Evolutionary conservation across 1,140 invertebrate species (phyloP).

Genomic region (Ceratosolen fusciceps): DNA sequence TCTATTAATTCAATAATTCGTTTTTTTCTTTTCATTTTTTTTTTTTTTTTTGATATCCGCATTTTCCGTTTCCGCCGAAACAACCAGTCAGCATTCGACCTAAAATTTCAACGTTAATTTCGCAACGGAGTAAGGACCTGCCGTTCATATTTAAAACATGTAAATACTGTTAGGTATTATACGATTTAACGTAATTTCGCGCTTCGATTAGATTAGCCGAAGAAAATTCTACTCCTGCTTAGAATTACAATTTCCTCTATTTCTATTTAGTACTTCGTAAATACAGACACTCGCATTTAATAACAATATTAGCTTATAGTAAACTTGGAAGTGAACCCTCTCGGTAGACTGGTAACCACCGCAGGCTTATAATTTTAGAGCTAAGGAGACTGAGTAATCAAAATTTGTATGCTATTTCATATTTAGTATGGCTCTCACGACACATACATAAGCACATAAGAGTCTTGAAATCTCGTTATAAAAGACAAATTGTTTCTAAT

Average conservation of each 20-base stretch:
- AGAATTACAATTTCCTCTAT: neutral
- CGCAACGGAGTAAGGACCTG: no score
- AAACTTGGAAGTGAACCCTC: neutral
- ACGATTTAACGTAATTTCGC: no score
- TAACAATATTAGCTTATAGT: neutral
- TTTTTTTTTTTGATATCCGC: no score
- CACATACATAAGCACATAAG: neutral
- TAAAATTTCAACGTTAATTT: no score
- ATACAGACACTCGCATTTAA: conserved; percentile 3
- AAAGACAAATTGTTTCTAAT: no score
- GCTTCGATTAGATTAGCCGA: no score
- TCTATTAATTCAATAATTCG: no score
- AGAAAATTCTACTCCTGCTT: neutral
- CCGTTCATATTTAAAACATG: no score
- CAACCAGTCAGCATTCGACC: no score
- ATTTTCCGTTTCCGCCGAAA: no score
- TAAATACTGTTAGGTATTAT: no score
- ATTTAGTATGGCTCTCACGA: neutral
- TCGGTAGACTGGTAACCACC: neutral
- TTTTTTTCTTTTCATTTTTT: no score
- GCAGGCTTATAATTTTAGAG: conserved; percentile 2
- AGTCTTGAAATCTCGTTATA: neutral
- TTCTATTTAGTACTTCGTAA: neutral
- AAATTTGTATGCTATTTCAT: conserved; percentile 7
- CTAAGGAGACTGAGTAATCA: conserved; percentile 11